phyloP scores from a whole-genome alignment of 2,888 invertebrate species.

The Subacronicta megacephala region DNA sequence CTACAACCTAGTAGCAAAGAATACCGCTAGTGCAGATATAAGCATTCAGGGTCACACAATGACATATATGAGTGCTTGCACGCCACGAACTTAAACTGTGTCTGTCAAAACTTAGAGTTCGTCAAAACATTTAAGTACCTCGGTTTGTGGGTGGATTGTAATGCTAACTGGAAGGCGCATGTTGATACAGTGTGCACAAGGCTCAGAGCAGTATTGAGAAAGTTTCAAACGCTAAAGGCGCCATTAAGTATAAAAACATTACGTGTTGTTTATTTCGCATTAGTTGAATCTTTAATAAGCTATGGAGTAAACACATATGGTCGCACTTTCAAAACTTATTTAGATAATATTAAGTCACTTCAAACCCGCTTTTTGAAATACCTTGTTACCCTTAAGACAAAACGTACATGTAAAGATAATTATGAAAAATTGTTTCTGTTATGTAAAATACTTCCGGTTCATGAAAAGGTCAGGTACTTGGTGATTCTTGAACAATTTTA shows the following conservation, averaged over 20 bases:
- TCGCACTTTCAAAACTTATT: no score
- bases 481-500: no score
- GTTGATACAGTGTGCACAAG: slow-evolving; percentile 8
- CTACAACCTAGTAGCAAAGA: background rate
- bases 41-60: background rate
- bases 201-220: background rate
- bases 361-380: no score
- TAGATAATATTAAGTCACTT: no score
- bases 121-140: slow-evolving; percentile 6
- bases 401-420: no score
- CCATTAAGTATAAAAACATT: slow-evolving; percentile 10
- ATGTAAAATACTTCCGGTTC: no score
- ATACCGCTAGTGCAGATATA: background rate
- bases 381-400: no score
- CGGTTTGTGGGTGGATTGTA: slow-evolving; percentile 8
- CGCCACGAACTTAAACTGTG: slow-evolving; percentile 1
- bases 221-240: slow-evolving; percentile 1
- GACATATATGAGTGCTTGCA: slow-evolving; percentile 1
- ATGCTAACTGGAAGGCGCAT: slow-evolving; percentile 7
- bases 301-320: no score
- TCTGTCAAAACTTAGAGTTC: background rate
- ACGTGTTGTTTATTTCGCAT: no score
- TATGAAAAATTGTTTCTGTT: no score
- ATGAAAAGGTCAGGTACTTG: no score
- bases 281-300: no score